Evolutionary conservation across 2,888 invertebrate species (phyloP), one percentile per base, ranked within the genome.

Genomic region (Hofmannophila pseudospretella): DNA sequence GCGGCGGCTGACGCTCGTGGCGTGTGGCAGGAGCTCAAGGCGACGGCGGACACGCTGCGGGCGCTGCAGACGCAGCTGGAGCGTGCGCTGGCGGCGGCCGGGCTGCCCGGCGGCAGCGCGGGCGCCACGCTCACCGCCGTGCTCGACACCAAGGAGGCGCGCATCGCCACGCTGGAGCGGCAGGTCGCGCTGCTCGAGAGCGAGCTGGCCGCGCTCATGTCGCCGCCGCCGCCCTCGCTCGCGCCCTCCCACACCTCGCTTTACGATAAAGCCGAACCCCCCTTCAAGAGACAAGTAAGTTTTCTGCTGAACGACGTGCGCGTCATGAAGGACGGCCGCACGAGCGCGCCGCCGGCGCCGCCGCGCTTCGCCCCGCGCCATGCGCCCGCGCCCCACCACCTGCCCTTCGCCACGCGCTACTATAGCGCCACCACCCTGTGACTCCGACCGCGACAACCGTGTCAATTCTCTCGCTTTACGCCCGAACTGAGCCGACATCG

Each of bases 151-250:
- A 93, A 95, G 92, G 95, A 95, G 85, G 93, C 93, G 67, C 91
- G 95, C 79, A 95, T 96, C 79, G 91, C 93, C 70, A 94, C 93
- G 50, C 90, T 96, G 84, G 96, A 96, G 89, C 93, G 93, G 64
- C 94, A 96, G 84, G 90, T 96, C 59, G 89, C 89, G 59, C 88
- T 94, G 72, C 90, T 95, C 75, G 95, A 95, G 87, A 89, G 91
- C 77, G 94, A 94, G 88, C 86, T 95, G 77, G 79, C 78, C 63
- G 71, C 75, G 72, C 73, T 74, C 67, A 78, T 62, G 68, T 82
- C 75, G 69, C 80, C 81, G 81, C 81, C 75, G 77, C 79, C 86
- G 70, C 73, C 79, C 65, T 82, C 27, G 27, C 77, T 84, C 74
- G 78, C 84, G 73, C 85, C 77, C 63, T 85, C 85, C 51, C 88